Evolutionary conservation across 2,797 vertebrate genomes (phyloP).

Genomic region (Mormyrus hasselquistii): DNA sequence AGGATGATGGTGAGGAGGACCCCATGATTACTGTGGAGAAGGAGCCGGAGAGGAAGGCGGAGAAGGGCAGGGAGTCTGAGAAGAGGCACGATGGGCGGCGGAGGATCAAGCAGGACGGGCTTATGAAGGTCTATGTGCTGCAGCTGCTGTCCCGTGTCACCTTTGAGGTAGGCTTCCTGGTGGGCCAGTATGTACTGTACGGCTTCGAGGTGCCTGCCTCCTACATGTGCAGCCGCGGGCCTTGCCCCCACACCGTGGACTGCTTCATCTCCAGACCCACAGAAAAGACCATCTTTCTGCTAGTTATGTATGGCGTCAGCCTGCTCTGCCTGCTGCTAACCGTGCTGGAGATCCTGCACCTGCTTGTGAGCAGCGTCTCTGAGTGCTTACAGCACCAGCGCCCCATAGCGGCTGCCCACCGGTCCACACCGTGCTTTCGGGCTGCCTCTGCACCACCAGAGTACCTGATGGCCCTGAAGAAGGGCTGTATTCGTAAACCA

Average conservation of each 20-base stretch:
- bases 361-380: conserved; percentile 73
- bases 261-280: conserved; percentile 85
- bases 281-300: conserved; percentile 83
- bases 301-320: conserved; percentile 82
- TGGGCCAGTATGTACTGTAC: conserved; percentile 79
- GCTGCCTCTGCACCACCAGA: conserved; percentile 73
- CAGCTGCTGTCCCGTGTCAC: conserved; percentile 70
- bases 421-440: conserved; percentile 54
- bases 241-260: conserved; percentile 79
- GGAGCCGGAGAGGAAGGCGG: conserved; percentile 43
- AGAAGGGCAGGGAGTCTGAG: conserved; percentile 33
- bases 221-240: conserved; percentile 70
- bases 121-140: conserved; percentile 79
- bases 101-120: conserved; percentile 72
- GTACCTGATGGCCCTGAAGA: conserved; percentile 76
- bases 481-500: conserved; percentile 51
- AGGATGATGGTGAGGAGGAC: conserved; percentile 79
- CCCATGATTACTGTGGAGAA: conserved; percentile 81
- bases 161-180: conserved; percentile 74
- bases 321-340: conserved; percentile 80
- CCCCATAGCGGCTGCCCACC: conserved; percentile 32
- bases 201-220: conserved; percentile 70
- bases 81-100: conserved; percentile 71
- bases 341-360: conserved; percentile 76
- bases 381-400: conserved; percentile 59